A percentile compares a stretch with the other conserved stretches of the same genome.
Evolutionary conservation across 2,113 vertebrate species (phyloP).

Genomic region (Trochalopteron elliotii): DNA sequence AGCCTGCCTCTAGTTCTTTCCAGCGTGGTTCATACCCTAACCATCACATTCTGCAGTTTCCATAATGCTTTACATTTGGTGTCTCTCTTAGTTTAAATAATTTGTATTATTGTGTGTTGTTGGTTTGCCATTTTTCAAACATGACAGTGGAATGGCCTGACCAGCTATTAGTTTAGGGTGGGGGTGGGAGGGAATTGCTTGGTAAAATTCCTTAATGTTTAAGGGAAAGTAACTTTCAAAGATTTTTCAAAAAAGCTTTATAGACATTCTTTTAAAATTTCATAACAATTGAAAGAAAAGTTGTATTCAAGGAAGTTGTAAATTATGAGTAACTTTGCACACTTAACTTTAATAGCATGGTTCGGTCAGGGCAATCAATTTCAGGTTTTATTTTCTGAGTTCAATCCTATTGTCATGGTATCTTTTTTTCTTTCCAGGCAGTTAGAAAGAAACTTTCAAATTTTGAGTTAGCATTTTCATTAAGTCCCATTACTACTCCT

Average conservation of each 20-base stretch:
- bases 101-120: constrained; percentile 63
- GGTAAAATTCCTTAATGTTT: constrained; percentile 98
- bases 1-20: constrained; percentile 57
- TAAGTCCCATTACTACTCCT: constrained; percentile 60
- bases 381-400: constrained; percentile 58
- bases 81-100: constrained; percentile 67
- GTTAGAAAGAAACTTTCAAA: constrained; percentile 60
- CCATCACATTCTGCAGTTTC: constrained; percentile 63
- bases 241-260: constrained; percentile 88
- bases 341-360: constrained; percentile 90
- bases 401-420: constrained; percentile 67
- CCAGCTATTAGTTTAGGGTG: constrained; percentile 80
- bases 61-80: constrained; percentile 64
- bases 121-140: constrained; percentile 72
- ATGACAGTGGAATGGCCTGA: constrained; percentile 77
- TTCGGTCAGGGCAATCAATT: constrained; percentile 78
- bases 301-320: constrained; percentile 82
- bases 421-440: constrained; percentile 54
- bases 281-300: constrained; percentile 79
- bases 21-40: constrained; percentile 48
- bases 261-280: constrained; percentile 84
- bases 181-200: constrained; percentile 82
- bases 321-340: constrained; percentile 86
- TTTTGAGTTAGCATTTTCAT: constrained; percentile 66
- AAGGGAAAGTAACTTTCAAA: constrained; percentile 89